Base-by-base conservation (phyloP, 2,113 vertebrate genomes). In the Herpailurus yagouaroundi region DNA sequence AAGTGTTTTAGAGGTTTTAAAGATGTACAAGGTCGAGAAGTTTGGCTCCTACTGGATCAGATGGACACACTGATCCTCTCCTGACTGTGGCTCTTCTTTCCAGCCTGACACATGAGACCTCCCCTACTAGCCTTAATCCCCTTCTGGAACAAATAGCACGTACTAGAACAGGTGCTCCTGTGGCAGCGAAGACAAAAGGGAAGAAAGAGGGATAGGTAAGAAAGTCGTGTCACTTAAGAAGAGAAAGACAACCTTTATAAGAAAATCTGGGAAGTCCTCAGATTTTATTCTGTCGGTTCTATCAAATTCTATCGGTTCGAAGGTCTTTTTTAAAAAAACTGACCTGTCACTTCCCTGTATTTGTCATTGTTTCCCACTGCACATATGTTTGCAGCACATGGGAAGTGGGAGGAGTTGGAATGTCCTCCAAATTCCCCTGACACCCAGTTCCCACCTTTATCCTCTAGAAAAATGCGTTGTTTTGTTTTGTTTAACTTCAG, bases 391-490 rank as follows among this genome's bases (percentile, higher is more conserved):
- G 89, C n/a, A 8, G 57, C 86, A 93, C 86, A 60, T 87, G 93
- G 97, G 98, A 97, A 96, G 38, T 85, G 76, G 96, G 95, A 96
- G 97, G 94, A 23, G 96, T 63, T 87, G 92, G 95, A 93, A 97
- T 95, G 96, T 96, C 92, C 95, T 97, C 89, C 12, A 19, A 93
- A 95, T 88, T 97, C 96, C 88, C 94, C 85, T 29, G 50, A 93
- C 57, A 71, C 87, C 90, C 82, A 14, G 90, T 55, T 74, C 86
- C 97, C 83, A 96, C 79, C 94, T 93, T 95, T 86, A 48, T 86
- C 83, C 98, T 96, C 63, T 86, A 76, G 86, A 80, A 97, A 96
- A 95, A 93, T 64, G 69, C 11, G 7, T n/a, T 89, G 25, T 88
- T 93, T 85, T 95, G 93, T 96, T 97, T 92, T 93, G 74, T 76